Evolutionary conservation across 2,888 invertebrate species (phyloP).

Genomic region (Hipparchia sbordonii): DNA sequence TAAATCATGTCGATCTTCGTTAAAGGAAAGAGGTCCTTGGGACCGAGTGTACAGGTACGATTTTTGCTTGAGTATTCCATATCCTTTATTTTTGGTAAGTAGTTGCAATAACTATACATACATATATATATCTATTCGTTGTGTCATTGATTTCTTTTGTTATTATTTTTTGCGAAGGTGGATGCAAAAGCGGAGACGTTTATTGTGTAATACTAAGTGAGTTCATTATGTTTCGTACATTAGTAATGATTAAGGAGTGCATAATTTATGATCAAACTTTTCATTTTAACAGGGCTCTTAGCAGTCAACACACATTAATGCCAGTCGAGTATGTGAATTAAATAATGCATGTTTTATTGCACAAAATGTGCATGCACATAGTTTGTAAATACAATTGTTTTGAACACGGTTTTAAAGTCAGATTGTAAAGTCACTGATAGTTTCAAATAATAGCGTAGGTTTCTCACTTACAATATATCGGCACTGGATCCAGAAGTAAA

Average conservation of each 20-base stretch:
- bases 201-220: slow-evolving; percentile 82
- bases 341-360: slow-evolving; percentile 79
- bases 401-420: slow-evolving; percentile 35
- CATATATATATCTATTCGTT: slow-evolving; percentile 55
- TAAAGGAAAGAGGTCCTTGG: slow-evolving; percentile 92
- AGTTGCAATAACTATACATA: slow-evolving; percentile 48
- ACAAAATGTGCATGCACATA: slow-evolving; percentile 78
- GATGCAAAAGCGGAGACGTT: slow-evolving; percentile 81
- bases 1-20: slow-evolving; percentile 86
- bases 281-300: slow-evolving; percentile 83
- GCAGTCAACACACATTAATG: slow-evolving; percentile 83
- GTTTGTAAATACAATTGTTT: slow-evolving; percentile 63
- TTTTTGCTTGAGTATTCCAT: slow-evolving; percentile 41
- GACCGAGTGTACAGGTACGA: slow-evolving; percentile 89
- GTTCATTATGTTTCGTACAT: slow-evolving; percentile 76
- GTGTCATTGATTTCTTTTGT: slow-evolving; percentile 74
- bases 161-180: slow-evolving; percentile 80
- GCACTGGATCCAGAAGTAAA: slow-evolving; percentile 35
- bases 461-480: slow-evolving; percentile 33
- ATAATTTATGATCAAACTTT: slow-evolving; percentile 77
- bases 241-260: slow-evolving; percentile 72
- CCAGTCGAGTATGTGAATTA: slow-evolving; percentile 82
- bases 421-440: slow-evolving; percentile 36
- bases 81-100: slow-evolving; percentile 65
- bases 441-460: slow-evolving; percentile 31